Base-by-base conservation (phyloP, 1,140 invertebrate genomes). In the Drosophila lowei region DNA sequence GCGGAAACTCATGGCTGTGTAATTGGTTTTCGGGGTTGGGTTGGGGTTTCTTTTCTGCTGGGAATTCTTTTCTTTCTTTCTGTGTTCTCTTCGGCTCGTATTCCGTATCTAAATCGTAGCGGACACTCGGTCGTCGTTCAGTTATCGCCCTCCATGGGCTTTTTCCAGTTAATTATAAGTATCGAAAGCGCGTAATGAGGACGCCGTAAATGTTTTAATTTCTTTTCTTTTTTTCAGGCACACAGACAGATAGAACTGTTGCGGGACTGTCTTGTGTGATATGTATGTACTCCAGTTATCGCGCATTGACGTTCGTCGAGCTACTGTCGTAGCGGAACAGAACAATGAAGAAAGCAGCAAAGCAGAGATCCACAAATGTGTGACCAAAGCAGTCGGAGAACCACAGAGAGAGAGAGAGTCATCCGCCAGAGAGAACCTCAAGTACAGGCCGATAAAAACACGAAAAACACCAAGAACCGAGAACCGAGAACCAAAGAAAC, bases 401-500 rank as follows among this genome's bases (percentile, higher is more conserved):
- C 43, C 57, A 52, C 25, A 49, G 15, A 43, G 56, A 55, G 61
- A 18, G 16, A 8, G 25, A 53, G 57, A 18, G 13, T 16, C 34
- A 43, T 9, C 41, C 13, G 53, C 41, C 3, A 18, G 59, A 34
- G 60, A 72, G 64, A 42, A 25, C 15, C 55, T 58, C 53, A 56
- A 79, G 76, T 70, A 76, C 77, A 79, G 71, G 30, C 73, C 77
- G 77, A 80, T 80, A 80, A 80, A 80, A 80, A 77, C 77, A 80
- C 47, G 41, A 73, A 57, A 28, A 34, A 34, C 30, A 34, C 30
- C 61, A 52, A 70, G 53, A 55, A 66, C 48, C 53, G 15, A 54
- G 18, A 52, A 23, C 15, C 6, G 15, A 67, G 62, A 67, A 55
- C 64, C 15, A 23, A n/a, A 46, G 34, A 34, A 59, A 38, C 11